Evolutionary conservation across 2,888 invertebrate species (phyloP).

Genomic region (Aproaerema taeniolella): DNA sequence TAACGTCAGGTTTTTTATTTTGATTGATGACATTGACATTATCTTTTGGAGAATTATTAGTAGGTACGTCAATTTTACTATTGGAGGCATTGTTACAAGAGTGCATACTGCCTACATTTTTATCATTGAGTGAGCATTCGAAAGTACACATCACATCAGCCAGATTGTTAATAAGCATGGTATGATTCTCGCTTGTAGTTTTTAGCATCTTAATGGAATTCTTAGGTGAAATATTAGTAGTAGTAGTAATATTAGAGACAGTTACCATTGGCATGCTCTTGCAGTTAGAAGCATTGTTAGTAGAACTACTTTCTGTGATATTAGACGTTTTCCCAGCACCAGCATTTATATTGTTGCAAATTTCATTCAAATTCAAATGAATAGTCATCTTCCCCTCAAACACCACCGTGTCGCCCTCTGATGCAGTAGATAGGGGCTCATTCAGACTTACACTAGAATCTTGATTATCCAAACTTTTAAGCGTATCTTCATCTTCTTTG

Average conservation of each 20-base stretch:
- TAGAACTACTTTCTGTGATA: slow-evolving; percentile 43
- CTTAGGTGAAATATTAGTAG: slow-evolving; percentile 73
- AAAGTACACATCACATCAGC: slow-evolving; percentile 45
- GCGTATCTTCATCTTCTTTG: slow-evolving; percentile 71
- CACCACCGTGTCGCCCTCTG: slow-evolving; percentile 71
- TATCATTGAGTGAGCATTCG: slow-evolving; percentile 37
- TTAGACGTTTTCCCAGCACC: slow-evolving; percentile 58
- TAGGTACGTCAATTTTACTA: slow-evolving; percentile 35
- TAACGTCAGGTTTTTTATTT: slow-evolving; percentile 38
- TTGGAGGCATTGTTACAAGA: slow-evolving; percentile 24
- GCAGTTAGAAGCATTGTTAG: slow-evolving; percentile 57
- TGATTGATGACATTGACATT: no score
- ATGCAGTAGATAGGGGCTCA: slow-evolving; percentile 63
- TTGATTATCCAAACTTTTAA: slow-evolving; percentile 73
- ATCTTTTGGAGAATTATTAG: slow-evolving; percentile 37
- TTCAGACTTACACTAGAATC: slow-evolving; percentile 76
- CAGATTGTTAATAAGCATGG: slow-evolving; percentile 43
- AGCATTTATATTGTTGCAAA: slow-evolving; percentile 64
- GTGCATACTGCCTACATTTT: slow-evolving; percentile 30
- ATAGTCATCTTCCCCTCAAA: slow-evolving; percentile 76
- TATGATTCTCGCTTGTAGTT: slow-evolving; percentile 38
- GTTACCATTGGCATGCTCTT: slow-evolving; percentile 76
- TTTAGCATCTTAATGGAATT: slow-evolving; percentile 70
- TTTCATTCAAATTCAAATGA: slow-evolving; percentile 72
- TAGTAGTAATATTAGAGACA: slow-evolving; percentile 75